Evolutionary conservation across 1,140 invertebrate genomes (phyloP).

Genomic region (Magallana angulata): DNA sequence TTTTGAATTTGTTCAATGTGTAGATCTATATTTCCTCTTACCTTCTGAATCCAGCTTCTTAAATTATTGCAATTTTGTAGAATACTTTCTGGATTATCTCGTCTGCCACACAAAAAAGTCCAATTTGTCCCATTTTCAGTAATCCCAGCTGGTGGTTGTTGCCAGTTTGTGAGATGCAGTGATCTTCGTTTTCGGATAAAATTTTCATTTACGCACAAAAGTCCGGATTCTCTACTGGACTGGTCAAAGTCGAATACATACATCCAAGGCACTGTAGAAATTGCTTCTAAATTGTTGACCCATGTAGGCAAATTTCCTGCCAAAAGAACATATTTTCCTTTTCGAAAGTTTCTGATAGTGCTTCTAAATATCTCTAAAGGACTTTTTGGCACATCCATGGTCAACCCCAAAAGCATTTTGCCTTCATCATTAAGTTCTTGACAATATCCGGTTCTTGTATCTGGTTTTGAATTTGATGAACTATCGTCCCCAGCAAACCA

Average conservation of each 20-base stretch:
- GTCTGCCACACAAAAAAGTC: conserved; percentile 62
- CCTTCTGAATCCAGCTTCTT: conserved; percentile 57
- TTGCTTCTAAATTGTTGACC: conserved; percentile 44
- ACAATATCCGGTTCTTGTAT: no score
- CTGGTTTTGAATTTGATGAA: neutral
- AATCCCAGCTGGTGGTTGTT: conserved; percentile 46
- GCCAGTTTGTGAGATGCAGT: conserved; percentile 60
- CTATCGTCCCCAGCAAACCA: conserved; percentile 4
- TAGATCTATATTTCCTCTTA: conserved; percentile 47
- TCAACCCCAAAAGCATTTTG: no score
- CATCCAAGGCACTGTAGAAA: conserved; percentile 61
- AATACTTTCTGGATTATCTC: conserved; percentile 59
- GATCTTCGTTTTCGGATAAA: conserved; percentile 50
- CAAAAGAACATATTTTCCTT: conserved; percentile 38
- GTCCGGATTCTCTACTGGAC: conserved; percentile 55
- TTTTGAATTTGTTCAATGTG: conserved; percentile 55
- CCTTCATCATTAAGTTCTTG: neutral
- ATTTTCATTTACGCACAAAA: conserved; percentile 57
- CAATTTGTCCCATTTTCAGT: conserved; percentile 63
- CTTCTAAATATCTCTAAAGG: neutral
- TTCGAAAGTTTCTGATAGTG: neutral
- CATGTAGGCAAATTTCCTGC: conserved; percentile 31
- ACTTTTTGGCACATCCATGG: neutral
- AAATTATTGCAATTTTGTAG: conserved; percentile 18
- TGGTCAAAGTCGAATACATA: conserved; percentile 66